Evolutionary conservation across 2,888 invertebrate species (phyloP), one percentile per base, ranked within the genome.

Genomic region (Perizoma affinitatum): DNA sequence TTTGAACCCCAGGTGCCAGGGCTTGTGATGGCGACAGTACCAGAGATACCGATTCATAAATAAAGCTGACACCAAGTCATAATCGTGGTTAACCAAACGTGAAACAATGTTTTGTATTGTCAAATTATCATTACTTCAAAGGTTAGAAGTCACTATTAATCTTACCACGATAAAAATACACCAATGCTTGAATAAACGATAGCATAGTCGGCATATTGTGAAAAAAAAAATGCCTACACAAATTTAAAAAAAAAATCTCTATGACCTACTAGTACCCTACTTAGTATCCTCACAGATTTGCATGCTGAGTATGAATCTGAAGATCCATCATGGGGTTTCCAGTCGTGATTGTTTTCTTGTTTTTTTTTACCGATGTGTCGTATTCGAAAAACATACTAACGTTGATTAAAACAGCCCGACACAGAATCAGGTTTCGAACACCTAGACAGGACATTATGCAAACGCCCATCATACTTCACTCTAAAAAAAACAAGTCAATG

Each of bases 401-500:
- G 4, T 7, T 38, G 7, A 38, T 38, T 38, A 7, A 8, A 38
- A 38, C 38, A 0, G 5, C 8, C 38, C 6, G 8, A 38, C 8
- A 5, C 38, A 38, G 6, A 5, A 38, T 38, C 3, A 22, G 22
- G 22, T 22, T 22, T 22, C n/a, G n/a, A n/a, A 42, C 42, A n/a
- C n/a, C 0, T 5, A 42, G 5, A 10, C n/a, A 42, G 10, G 10
- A 7, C 40, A 40, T 7, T 40, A n/a, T 42, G 42, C 42, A 42
- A n/a, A n/a, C 42, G n/a, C n/a, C 5, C 4, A n/a, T 42, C 50
- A 40, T 41, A 41, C 35, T 56, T 38, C 51, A 46, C 47, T 47
- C 38, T 42, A 52, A 76, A 79, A 80, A 79, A 79, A 68, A 75
- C 78, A 74, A 81, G 76, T 75, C 76, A 63, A 74, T 75, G 71